Evolutionary conservation across 1,140 invertebrate species (phyloP), one percentile per base, ranked within the genome.

Genomic region (Thaumatotibia leucotreta): DNA sequence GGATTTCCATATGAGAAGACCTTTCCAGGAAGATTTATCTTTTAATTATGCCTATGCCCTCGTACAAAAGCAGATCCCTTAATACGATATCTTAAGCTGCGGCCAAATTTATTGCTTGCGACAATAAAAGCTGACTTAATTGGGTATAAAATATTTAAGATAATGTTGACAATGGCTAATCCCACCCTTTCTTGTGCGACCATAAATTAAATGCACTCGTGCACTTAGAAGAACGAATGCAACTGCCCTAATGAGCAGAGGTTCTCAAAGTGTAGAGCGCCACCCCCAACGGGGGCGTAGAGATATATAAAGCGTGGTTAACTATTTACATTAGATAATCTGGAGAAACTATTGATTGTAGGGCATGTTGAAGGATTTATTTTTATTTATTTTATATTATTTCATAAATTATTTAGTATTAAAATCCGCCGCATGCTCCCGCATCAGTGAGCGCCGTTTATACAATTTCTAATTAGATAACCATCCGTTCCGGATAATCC

Each of bases 121-220:
- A 73, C 77, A 75, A 80, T 79, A 76, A 82, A 84, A 79, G 33
- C 64, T 20, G 65, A 74, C 68, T 87, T 82, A 83, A 87, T 88
- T 83, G 73, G 64, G 70, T 80, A 75, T 82, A 81, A 79, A 86
- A 86, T 81, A 82, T 85, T 77, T 80, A 88, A 90, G 77, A 84
- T 88, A 83, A 75, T 78, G 76, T 87, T 84, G 71, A 90, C 84
- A 88, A 81, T 83, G 74, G 82, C 76, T 86, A 78, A 77, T 75
- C 67, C 73, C 69, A 84, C 86, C 86, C 84, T 86, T 85, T 85
- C 80, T 85, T 84, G 64, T 58, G 45, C 65, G 66, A 71, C 70
- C 67, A 82, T 89, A 89, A 89, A 88, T 89, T 84, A 85, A 82
- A 77, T 75, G 71, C 69, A 79, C 69, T 79, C 71, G 67, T 80